These are phyloP conservation scores for Itoplectis maculator DNA, from an alignment of 2,888 invertebrate genomes.

Conservation along the genomic window DNA sequence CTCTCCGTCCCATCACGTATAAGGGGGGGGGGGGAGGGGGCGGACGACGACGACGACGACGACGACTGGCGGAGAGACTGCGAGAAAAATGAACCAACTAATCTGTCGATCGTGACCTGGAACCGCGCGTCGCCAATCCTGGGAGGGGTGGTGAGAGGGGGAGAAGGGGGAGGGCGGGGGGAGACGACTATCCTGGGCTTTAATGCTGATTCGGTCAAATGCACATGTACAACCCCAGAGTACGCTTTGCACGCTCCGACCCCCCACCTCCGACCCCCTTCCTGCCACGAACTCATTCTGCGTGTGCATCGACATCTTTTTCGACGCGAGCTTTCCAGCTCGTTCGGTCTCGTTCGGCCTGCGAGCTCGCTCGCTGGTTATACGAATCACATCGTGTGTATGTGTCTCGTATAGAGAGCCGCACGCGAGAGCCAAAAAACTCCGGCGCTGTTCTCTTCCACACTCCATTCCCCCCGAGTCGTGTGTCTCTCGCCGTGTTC, in stretches of 20 bases:
- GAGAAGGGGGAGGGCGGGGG: too few relatives aligned
- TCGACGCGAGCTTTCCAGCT: conserved; percentile 23
- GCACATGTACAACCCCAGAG: conserved; percentile 29
- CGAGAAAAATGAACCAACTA: conserved; percentile 50
- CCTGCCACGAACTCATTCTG: neutral
- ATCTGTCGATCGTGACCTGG: conserved; percentile 45
- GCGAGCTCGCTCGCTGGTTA: too few relatives aligned
- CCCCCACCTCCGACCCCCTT: too few relatives aligned
- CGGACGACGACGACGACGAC: neutral
- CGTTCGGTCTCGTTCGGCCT: neutral
- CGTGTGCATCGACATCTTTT: conserved; percentile 18
- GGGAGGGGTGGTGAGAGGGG: too few relatives aligned
- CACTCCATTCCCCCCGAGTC: conserved; percentile 37
- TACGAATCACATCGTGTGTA: too few relatives aligned
- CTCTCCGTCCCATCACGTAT: conserved; percentile 6
- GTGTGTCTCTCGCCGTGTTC: neutral
- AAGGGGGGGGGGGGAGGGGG: too few relatives aligned
- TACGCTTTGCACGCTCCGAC: too few relatives aligned
- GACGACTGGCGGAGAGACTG: conserved; percentile 1
- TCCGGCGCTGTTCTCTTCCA: neutral
- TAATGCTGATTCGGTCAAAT: conserved; percentile 54
- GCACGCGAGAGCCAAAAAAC: conserved; percentile 30
- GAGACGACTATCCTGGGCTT: conserved; percentile 21
- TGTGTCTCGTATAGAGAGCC: conserved; percentile 17
- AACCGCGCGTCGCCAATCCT: conserved; percentile 4